Conservation (phyloP, 2,888 invertebrate genomes). For the Meteorus cinctellus region DNA sequence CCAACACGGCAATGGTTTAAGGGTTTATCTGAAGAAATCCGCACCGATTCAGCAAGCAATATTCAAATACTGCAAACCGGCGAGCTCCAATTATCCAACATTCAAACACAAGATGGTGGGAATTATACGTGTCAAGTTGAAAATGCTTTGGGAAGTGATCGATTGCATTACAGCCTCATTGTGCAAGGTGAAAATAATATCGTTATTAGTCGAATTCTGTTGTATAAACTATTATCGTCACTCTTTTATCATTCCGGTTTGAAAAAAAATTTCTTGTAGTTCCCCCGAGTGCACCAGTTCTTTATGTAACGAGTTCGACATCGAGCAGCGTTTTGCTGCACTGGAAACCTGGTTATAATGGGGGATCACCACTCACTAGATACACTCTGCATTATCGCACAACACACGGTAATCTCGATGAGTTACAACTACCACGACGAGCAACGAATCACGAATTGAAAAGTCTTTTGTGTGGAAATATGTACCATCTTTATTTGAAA, state of each 20-base stretch:
- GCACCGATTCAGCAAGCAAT: slow-evolving; percentile 77
- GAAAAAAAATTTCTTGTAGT: slow-evolving; percentile 72
- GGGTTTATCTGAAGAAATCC: slow-evolving; percentile 75
- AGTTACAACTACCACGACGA: slow-evolving; percentile 79
- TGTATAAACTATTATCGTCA: not conserved
- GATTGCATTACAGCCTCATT: slow-evolving; percentile 78
- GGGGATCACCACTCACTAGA: slow-evolving; percentile 81
- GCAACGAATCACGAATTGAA: slow-evolving; percentile 81
- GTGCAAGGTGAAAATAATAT: slow-evolving; percentile 76
- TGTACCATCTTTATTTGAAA: slow-evolving; percentile 82
- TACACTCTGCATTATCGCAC: slow-evolving; percentile 81
- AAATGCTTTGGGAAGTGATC: slow-evolving; percentile 81
- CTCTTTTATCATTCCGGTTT: not conserved
- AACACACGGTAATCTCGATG: slow-evolving; percentile 80
- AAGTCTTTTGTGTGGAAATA: slow-evolving; percentile 82
- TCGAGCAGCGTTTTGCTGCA: slow-evolving; percentile 83
- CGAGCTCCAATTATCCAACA: slow-evolving; percentile 79
- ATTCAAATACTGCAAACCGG: slow-evolving; percentile 80
- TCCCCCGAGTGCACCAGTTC: slow-evolving; percentile 82
- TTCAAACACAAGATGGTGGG: slow-evolving; percentile 80
- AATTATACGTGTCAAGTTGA: slow-evolving; percentile 84
- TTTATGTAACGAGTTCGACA: slow-evolving; percentile 85
- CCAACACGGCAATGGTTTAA: slow-evolving; percentile 80
- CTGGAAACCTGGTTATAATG: slow-evolving; percentile 83
- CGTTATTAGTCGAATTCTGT: not conserved